Base-by-base conservation (phyloP, 2,888 invertebrate genomes). In the Athetis lepigone region DNA sequence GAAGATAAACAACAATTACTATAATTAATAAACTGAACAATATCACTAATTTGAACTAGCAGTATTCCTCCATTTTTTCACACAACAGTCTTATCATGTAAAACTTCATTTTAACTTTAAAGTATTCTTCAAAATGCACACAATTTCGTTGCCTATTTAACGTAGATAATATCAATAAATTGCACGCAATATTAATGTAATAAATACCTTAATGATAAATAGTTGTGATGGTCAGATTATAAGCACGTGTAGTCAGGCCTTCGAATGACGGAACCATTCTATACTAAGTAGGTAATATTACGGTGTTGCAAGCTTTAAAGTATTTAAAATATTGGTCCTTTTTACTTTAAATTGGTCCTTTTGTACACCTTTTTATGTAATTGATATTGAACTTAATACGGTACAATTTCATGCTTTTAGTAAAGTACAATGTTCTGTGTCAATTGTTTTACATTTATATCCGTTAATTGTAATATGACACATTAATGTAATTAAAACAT, bases 161-260 rank as follows among this genome's bases (percentile, higher is more conserved):
- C 21, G 18, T 40, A 47, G 72, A 72, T 75, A 59, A 19, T 19
- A 72, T 72, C 76, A 43, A 49, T 46, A 62, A 68, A 47, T 19
- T 21, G 37, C 70, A 59, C 55, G 72, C 75, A 36, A 70, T 64
- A 50, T 70, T 54, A 63, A 63, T 40, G 43, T 27, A 56, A 51
- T 71, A 55, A 55, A 70, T 50, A 59, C 46, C 50, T 58, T 42
- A 47, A n/a, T 42, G 33, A 63, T 70, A 58, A 70, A 70, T 70
- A 70, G 63, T 45, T 27, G 21, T 46, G 63, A 72, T 75, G 50
- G n/a, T 18, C n/a, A 19, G 19, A 55, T 73, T 51, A 21, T 9
- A 13, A 4, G 19, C 60, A 51, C 29, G 37, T 43, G 18, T 50
- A 13, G n/a, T 7, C n/a, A n/a, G n/a, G n/a, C 68, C 74, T 73